A percentile compares a stretch with the other conserved stretches of the same genome.
phyloP scores from a whole-genome alignment of 2,113 vertebrate genomes.

The Equus przewalskii region DNA sequence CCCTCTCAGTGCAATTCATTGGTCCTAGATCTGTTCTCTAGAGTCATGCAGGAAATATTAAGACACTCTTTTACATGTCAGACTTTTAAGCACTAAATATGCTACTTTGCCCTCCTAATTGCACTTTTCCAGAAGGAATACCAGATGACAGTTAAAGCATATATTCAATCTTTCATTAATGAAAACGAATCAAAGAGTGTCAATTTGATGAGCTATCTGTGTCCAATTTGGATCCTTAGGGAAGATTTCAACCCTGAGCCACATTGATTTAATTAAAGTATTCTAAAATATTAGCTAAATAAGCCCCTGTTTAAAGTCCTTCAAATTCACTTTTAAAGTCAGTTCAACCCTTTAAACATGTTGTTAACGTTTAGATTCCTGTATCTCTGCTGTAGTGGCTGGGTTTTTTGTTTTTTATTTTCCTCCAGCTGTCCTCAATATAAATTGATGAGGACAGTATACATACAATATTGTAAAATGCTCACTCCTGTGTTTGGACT shows the following conservation, averaged over 20 bases:
- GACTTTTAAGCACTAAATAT: slow-evolving; percentile 68
- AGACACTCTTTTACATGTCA: slow-evolving; percentile 51
- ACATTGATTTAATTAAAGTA: slow-evolving; percentile 74
- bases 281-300: slow-evolving; percentile 65
- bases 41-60: slow-evolving; percentile 56
- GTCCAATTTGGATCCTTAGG: slow-evolving; percentile 69
- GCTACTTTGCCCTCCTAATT: slow-evolving; percentile 65
- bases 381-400: slow-evolving; percentile 74
- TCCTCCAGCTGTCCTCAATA: slow-evolving; percentile 47
- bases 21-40: slow-evolving; percentile 63
- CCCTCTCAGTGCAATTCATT: slow-evolving; percentile 24
- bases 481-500: slow-evolving; percentile 67
- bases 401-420: slow-evolving; percentile 44
- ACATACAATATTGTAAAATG: slow-evolving; percentile 80
- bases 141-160: slow-evolving; percentile 50
- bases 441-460: slow-evolving; percentile 80
- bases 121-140: slow-evolving; percentile 64
- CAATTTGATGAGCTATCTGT: slow-evolving; percentile 69
- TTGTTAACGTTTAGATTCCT: slow-evolving; percentile 65
- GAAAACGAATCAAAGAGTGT: slow-evolving; percentile 61
- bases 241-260: slow-evolving; percentile 56
- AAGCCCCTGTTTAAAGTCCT: slow-evolving; percentile 63
- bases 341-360: slow-evolving; percentile 63
- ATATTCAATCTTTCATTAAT: slow-evolving; percentile 67
- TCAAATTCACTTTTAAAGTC: slow-evolving; percentile 73